Evolutionary conservation across 2,113 vertebrate genomes (phyloP).

Genomic region (Mormyrus lacerda): DNA sequence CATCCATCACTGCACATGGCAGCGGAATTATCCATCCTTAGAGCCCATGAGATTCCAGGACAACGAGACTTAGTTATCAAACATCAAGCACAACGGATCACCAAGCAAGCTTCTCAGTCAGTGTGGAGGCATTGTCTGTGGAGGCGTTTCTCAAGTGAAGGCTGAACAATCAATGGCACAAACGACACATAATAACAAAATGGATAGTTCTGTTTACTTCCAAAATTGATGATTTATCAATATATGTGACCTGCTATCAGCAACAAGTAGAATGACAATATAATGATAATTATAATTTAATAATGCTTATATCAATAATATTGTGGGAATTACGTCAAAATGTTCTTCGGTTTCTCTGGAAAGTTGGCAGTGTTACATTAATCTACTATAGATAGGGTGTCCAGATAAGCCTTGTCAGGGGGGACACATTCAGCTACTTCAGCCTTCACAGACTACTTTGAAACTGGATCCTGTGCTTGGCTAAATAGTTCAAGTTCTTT

Average conservation of each 20-base stretch:
- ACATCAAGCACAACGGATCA: not conserved
- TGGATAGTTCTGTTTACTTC: not conserved
- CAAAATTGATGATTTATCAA: not conserved
- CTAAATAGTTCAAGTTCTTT: not conserved
- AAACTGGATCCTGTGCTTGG: not conserved
- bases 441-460: not conserved
- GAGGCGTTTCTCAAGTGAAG: not conserved
- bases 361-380: not conserved
- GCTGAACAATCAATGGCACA: not conserved
- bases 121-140: not conserved
- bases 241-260: not conserved
- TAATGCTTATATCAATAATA: not conserved
- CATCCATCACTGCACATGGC: not conserved
- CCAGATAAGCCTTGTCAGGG: not conserved
- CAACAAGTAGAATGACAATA: not conserved
- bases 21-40: not conserved
- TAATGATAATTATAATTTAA: not conserved
- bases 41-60: not conserved
- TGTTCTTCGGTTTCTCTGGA: not conserved
- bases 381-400: not conserved
- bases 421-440: not conserved
- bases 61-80: not conserved
- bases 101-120: not conserved
- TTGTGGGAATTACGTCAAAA: not conserved
- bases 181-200: not conserved